Evolutionary conservation across 2,888 invertebrate species (phyloP).

Genomic region (Lasioglossum morio): DNA sequence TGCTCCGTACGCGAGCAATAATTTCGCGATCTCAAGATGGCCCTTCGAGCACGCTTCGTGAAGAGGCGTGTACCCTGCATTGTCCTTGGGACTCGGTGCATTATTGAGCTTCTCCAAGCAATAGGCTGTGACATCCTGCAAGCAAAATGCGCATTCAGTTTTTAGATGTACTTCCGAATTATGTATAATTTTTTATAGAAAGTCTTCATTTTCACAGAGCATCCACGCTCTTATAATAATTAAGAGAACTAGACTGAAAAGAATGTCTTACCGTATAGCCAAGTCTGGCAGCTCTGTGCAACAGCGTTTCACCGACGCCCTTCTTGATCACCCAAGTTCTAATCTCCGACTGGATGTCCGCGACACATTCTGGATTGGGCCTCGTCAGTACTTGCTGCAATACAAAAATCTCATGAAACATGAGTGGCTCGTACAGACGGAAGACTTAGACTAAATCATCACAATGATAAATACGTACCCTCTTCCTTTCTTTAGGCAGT

Average conservation of each 20-base stretch:
- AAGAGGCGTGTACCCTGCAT: constrained; percentile 96
- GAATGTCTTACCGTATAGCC: constrained; percentile 90
- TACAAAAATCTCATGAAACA: constrained; percentile 9
- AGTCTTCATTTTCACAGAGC: neutral
- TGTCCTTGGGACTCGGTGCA: constrained; percentile 94
- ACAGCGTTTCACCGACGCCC: constrained; percentile 96
- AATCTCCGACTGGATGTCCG: constrained; percentile 94
- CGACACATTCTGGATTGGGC: constrained; percentile 88
- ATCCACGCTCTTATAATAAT: neutral
- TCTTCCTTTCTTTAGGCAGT: constrained; percentile 85
- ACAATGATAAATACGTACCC: constrained; percentile 74
- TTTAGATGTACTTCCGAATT: neutral
- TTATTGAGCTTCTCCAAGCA: constrained; percentile 94
- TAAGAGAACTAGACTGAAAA: neutral
- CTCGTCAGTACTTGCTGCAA: constrained; percentile 77
- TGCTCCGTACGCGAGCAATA: constrained; percentile 94
- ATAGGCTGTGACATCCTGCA: constrained; percentile 94
- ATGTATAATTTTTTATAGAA: neutral
- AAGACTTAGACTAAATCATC: neutral
- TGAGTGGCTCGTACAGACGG: neutral
- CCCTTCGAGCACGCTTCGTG: constrained; percentile 97
- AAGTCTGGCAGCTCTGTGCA: constrained; percentile 95
- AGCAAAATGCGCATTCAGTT: neutral
- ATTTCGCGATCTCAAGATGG: constrained; percentile 93
- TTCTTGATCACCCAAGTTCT: constrained; percentile 97